These are phyloP conservation scores for Tiliacea aurago DNA, from an alignment of 2,888 invertebrate genomes.

Conservation along the genomic window DNA sequence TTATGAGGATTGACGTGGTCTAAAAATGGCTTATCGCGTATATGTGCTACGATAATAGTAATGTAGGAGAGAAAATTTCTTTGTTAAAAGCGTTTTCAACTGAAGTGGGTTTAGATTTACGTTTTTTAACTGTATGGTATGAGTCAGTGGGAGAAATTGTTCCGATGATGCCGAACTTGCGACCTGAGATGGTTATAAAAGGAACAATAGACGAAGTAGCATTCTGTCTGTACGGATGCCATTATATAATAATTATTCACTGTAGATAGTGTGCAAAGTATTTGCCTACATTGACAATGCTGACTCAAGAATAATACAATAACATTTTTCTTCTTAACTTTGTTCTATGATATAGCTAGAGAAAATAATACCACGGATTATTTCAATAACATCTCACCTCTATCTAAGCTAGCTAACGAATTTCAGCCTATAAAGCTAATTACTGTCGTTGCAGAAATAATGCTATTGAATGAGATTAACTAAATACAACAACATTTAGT, in stretches of 20 bases:
- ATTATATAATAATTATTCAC: slow-evolving; percentile 41
- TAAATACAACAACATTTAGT: slow-evolving; percentile 60
- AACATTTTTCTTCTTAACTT: slow-evolving; percentile 2
- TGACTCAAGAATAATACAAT: slow-evolving; percentile 12
- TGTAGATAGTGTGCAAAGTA: slow-evolving; percentile 20
- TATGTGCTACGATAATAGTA: slow-evolving; percentile 55
- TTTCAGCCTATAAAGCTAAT: slow-evolving; percentile 21
- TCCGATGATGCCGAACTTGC: slow-evolving; percentile 41
- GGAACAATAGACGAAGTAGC: slow-evolving; percentile 47
- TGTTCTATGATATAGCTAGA: background rate
- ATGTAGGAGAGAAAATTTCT: slow-evolving; percentile 55
- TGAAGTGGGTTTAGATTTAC: slow-evolving; percentile 51
- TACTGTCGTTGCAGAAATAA: slow-evolving; percentile 23
- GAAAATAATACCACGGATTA: background rate
- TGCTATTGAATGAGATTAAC: slow-evolving; percentile 51
- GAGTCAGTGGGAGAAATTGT: slow-evolving; percentile 52
- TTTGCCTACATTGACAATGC: slow-evolving; percentile 11
- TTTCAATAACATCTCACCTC: background rate
- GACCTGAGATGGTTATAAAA: slow-evolving; percentile 44
- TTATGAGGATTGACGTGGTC: slow-evolving; percentile 62
- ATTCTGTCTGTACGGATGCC: slow-evolving; percentile 40
- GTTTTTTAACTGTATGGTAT: slow-evolving; percentile 45
- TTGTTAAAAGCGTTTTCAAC: slow-evolving; percentile 52
- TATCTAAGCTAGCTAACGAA: background rate
- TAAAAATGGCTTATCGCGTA: slow-evolving; percentile 63